A percentile compares a stretch with the other conserved stretches of the same genome.
These are phyloP conservation scores for Stenotaenia linearis DNA, from an alignment of 2,888 invertebrate genomes.

Conservation along the genomic window DNA sequence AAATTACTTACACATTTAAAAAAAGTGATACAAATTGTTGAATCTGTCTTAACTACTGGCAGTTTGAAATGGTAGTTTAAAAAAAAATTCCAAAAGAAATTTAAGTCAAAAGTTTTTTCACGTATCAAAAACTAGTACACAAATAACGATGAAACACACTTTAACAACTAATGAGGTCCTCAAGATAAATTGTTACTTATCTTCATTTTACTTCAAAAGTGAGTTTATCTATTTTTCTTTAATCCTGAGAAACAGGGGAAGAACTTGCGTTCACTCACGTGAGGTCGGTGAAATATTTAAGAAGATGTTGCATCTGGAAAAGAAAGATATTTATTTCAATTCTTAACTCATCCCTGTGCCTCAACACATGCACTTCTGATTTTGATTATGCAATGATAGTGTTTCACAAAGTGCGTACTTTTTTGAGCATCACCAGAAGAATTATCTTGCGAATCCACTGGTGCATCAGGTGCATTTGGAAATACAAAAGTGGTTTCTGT, in stretches of 20 bases:
- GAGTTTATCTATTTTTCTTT: background rate
- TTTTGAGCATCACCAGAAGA: conserved; percentile 26
- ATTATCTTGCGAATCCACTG: background rate
- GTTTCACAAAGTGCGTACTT: too few relatives aligned
- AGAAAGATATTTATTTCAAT: background rate
- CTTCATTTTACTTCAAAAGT: background rate
- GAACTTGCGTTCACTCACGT: conserved; percentile 4
- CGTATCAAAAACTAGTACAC: conserved; percentile 7
- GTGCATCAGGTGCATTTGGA: conserved; percentile 30
- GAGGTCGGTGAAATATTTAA: background rate
- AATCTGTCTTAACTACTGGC: background rate
- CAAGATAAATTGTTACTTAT: background rate
- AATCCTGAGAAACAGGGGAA: conserved; percentile 10
- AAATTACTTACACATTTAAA: background rate
- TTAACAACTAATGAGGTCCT: background rate
- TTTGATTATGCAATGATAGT: too few relatives aligned
- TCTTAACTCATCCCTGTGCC: background rate
- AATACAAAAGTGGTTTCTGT: conserved; percentile 31
- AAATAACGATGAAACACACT: background rate
- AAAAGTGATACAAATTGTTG: background rate
- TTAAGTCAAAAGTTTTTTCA: background rate
- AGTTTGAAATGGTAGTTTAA: background rate
- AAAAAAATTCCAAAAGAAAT: background rate
- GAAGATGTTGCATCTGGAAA: background rate
- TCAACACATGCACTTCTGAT: background rate